A percentile compares a stretch with the other conserved stretches of the same genome.
Conservation (phyloP, 1,140 invertebrate species). For the Potamilus streckersoni region DNA sequence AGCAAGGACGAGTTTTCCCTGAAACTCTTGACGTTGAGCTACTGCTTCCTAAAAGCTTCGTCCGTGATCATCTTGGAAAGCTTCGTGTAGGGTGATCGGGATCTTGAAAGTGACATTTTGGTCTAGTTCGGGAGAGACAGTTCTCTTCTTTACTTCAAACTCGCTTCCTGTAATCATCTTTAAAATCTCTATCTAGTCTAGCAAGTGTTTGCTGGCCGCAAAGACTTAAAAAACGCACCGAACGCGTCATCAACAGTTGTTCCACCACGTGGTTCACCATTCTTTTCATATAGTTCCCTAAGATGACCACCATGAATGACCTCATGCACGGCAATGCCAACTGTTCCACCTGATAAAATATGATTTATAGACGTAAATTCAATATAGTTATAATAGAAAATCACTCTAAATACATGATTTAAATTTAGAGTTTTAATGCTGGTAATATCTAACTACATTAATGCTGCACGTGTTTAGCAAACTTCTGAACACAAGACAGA, state of each 20-base stretch:
- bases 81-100: background rate
- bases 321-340: no score
- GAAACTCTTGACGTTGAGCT: background rate
- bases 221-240: slow-evolving; percentile 1
- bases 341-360: no score
- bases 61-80: background rate
- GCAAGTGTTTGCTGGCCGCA: slow-evolving; percentile 3
- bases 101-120: slow-evolving; percentile 1
- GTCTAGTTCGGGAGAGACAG: background rate
- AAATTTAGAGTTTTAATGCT: no score
- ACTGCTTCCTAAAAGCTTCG: background rate
- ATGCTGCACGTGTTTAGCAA: no score
- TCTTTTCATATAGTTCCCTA: background rate
- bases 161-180: slow-evolving; percentile 13
- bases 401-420: no score
- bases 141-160: slow-evolving; percentile 19
- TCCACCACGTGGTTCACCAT: slow-evolving; percentile 13
- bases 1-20: background rate
- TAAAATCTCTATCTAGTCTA: slow-evolving; percentile 1
- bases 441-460: no score
- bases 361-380: no score
- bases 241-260: slow-evolving; percentile 9
- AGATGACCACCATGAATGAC: no score
- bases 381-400: no score
- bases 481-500: no score